These are phyloP conservation scores for Gephyroberyx darwinii DNA, from an alignment of 2,797 vertebrate genomes.

Conservation along the genomic window DNA sequence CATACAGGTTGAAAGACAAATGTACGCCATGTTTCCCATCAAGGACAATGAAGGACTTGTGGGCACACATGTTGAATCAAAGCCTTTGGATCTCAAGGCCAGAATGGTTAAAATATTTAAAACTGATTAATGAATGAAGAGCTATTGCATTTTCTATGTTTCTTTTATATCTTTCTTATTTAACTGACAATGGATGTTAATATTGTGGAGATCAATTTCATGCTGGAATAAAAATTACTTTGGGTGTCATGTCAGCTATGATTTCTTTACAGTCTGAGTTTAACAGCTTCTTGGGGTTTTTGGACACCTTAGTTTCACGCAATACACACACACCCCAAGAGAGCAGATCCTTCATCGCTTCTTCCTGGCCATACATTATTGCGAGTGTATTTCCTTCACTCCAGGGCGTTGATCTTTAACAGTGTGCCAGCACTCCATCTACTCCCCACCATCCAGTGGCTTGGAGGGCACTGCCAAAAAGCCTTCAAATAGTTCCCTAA, in stretches of 20 bases:
- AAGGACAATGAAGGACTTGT: constrained; percentile 6
- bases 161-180: constrained; percentile 75
- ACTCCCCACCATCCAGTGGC: constrained; percentile 20
- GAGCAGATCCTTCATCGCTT: constrained; percentile 65
- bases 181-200: constrained; percentile 66
- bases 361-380: constrained; percentile 34
- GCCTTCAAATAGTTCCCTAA: constrained; percentile 25
- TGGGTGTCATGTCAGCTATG: constrained; percentile 47
- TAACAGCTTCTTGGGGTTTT: constrained; percentile 27
- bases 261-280: constrained; percentile 40
- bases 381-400: constrained; percentile 42
- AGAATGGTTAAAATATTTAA: constrained; percentile 19
- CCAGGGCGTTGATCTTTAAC: constrained; percentile 22
- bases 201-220: constrained; percentile 68
- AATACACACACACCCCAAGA: constrained; percentile 23
- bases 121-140: constrained; percentile 17
- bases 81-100: constrained; percentile 46
- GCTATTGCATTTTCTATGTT: constrained; percentile 65
- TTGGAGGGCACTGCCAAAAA: constrained; percentile 23
- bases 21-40: constrained; percentile 38
- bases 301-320: constrained; percentile 29
- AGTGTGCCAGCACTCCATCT: constrained; percentile 36
- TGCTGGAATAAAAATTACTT: constrained; percentile 68
- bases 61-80: constrained; percentile 25
- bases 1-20: constrained; percentile 38